These are phyloP conservation scores for Coenobita brevimanus DNA, from an alignment of 1,140 invertebrate genomes.

Conservation along the genomic window DNA sequence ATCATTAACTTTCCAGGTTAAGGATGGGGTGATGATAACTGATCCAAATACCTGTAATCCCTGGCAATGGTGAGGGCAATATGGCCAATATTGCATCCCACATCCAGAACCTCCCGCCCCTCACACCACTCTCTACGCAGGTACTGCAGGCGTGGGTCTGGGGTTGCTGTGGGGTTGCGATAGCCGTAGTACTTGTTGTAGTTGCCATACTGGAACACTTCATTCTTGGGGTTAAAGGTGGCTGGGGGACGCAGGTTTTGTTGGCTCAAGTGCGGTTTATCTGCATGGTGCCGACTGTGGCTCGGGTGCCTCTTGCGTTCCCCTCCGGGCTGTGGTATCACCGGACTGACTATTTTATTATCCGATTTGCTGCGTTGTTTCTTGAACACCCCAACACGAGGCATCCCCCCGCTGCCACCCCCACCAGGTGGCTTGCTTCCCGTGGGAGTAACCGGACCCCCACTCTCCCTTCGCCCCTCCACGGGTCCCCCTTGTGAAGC, in stretches of 20 bases:
- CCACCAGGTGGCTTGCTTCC: slow-evolving; percentile 26
- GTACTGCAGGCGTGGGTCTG: slow-evolving; percentile 87
- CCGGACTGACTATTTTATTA: slow-evolving; percentile 92
- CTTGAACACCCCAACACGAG: slow-evolving; percentile 37
- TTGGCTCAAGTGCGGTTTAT: slow-evolving; percentile 46
- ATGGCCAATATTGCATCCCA: slow-evolving; percentile 98
- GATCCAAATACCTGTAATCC: no score
- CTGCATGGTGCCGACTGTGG: slow-evolving; percentile 42
- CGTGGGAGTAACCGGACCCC: slow-evolving; percentile 45
- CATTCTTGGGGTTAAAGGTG: slow-evolving; percentile 76
- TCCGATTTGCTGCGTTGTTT: slow-evolving; percentile 61
- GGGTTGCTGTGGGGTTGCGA: slow-evolving; percentile 85
- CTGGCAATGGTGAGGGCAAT: slow-evolving; percentile 88
- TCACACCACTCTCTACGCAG: slow-evolving; percentile 90
- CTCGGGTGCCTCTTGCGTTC: slow-evolving; percentile 74
- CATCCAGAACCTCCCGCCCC: slow-evolving; percentile 94
- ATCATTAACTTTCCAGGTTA: no score
- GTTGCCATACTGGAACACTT: slow-evolving; percentile 93
- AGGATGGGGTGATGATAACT: no score
- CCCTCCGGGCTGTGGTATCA: slow-evolving; percentile 90
- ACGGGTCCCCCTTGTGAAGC: neutral
- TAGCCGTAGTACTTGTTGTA: slow-evolving; percentile 98
- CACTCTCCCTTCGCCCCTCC: slow-evolving; percentile 14
- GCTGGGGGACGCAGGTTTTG: slow-evolving; percentile 43
- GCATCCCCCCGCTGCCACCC: slow-evolving; percentile 42